phyloP scores from a whole-genome alignment of 2,113 vertebrate genomes.

The Centropristis striata region DNA sequence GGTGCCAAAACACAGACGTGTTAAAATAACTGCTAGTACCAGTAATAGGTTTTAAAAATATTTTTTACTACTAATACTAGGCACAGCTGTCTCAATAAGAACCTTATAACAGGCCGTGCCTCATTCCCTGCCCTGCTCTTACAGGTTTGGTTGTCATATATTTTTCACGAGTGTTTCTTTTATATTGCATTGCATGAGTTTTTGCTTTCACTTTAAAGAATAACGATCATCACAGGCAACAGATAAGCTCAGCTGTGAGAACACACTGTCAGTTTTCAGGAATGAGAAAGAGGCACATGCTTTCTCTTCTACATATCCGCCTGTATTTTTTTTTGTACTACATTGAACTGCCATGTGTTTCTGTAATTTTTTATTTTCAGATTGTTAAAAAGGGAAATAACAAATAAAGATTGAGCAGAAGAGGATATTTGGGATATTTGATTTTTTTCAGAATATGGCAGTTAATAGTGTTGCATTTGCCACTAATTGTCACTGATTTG shows the following conservation, averaged over 20 bases:
- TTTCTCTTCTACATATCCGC: conserved; percentile 5
- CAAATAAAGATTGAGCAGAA: conserved; percentile 70
- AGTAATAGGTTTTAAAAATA: neutral
- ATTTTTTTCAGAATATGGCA: conserved; percentile 33
- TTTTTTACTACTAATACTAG: neutral
- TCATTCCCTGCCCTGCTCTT: neutral
- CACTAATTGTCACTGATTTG: neutral
- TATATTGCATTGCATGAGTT: conserved; percentile 25
- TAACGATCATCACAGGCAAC: neutral
- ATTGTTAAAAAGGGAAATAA: conserved; percentile 61
- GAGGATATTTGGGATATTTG: conserved; percentile 50
- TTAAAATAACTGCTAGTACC: neutral
- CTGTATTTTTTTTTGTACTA: conserved; percentile 48
- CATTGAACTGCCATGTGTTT: conserved; percentile 46
- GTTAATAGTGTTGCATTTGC: neutral
- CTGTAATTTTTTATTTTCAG: conserved; percentile 43
- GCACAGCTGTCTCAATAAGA: neutral
- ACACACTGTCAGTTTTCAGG: neutral
- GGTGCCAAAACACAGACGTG: conserved; percentile 24
- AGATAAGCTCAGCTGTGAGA: neutral
- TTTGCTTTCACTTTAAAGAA: conserved; percentile 25
- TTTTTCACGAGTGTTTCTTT: conserved; percentile 26
- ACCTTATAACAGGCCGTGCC: conserved; percentile 2
- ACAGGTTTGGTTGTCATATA: conserved; percentile 16
- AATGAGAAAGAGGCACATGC: conserved; percentile 17